Evolutionary conservation across 2,888 invertebrate species (phyloP).

Genomic region (Clepsis dumicolana): DNA sequence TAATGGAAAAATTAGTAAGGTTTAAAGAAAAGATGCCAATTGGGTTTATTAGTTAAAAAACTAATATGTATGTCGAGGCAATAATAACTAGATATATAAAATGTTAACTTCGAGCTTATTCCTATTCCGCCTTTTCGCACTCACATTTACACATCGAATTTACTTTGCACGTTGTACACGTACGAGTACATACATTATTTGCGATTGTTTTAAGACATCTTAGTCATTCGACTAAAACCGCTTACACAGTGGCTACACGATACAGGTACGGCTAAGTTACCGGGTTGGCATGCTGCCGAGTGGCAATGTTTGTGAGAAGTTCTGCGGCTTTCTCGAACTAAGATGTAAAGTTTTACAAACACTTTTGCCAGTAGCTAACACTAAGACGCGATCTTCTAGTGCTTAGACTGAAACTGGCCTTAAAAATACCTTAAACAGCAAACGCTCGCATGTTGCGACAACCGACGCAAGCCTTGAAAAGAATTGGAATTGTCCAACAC

Average conservation of each 20-base stretch:
- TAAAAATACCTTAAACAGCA: background rate
- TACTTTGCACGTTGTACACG: background rate
- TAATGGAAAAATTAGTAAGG: no score
- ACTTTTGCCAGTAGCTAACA: slow-evolving; percentile 56
- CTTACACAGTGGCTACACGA: slow-evolving; percentile 54
- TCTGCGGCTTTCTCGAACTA: slow-evolving; percentile 55
- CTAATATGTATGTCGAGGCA: no score
- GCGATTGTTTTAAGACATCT: background rate
- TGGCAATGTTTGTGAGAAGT: slow-evolving; percentile 70
- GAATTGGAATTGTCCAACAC: background rate
- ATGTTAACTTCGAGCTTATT: no score
- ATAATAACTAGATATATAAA: no score
- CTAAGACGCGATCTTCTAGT: slow-evolving; percentile 48
- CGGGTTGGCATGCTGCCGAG: slow-evolving; percentile 61
- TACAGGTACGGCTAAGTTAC: slow-evolving; percentile 60
- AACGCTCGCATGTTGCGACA: no score
- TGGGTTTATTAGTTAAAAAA: no score
- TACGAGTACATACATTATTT: background rate
- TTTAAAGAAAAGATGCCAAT: no score
- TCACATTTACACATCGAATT: no score
- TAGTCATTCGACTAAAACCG: slow-evolving; percentile 53
- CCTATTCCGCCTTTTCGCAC: no score
- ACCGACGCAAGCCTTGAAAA: background rate
- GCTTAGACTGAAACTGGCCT: slow-evolving; percentile 11
- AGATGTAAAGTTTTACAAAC: slow-evolving; percentile 66